Base-by-base conservation (phyloP, 1,140 invertebrate genomes). In the Leptoteleia sp. region DNA sequence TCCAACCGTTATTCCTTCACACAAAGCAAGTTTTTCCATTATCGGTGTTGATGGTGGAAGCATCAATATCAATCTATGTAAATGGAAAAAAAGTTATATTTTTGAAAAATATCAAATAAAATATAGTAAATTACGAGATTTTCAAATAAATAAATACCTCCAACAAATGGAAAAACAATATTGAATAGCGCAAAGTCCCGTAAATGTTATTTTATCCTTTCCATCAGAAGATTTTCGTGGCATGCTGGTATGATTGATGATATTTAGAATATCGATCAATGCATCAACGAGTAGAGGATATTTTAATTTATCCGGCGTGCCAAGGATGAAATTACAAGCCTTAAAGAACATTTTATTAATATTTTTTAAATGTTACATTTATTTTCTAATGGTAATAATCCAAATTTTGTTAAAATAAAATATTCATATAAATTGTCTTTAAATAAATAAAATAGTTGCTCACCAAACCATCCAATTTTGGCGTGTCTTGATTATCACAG, bases 261-360 rank as follows among this genome's bases (percentile, higher is more conserved):
- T 91, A 48, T 93, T 92, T 0, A 95, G 87, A 31, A 97, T 94
- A 79, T 94, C 93, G 29, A 98, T 93, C 8, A 98, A 88, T 0
- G 96, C 94, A 82, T 97, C 94, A 55, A 98, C 93, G 7, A 99
- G 87, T 22, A 95, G 86, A 0, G 94, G 93, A 90, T 99, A 99
- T 80, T 96, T 95, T 29, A 98, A 89, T 88, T 95, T 95, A 83
- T 98, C 97, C 0, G 95, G 93, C 1, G 95, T 96, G 25, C 96
- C 96, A 15, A 98, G 88, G 29, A 98, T 94, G 83, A 98, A 98
- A 90, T 96, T 98, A 85, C 96, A 96, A 1, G 97, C 97, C 88
- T 93, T 57, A 86, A 72, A 61, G 40, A 59, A 35, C 27, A 8
- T 25, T 25, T 25, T 3, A 3, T 25, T 25, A 25, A 25, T n/a